Evolutionary conservation across 2,113 vertebrate genomes (phyloP).

Genomic region (Toxotes chatareus): DNA sequence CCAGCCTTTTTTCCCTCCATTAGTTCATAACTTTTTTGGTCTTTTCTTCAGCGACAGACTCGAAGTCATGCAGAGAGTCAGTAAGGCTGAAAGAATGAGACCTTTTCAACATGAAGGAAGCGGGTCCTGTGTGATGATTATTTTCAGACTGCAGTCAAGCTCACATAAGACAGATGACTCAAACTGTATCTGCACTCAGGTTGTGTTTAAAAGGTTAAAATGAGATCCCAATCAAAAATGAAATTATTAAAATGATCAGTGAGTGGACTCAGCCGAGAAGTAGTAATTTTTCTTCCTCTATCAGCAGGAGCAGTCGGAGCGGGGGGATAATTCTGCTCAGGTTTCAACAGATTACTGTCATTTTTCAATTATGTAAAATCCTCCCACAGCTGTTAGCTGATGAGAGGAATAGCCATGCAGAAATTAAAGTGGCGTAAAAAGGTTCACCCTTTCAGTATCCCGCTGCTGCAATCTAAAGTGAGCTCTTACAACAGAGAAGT

Average conservation of each 20-base stretch:
- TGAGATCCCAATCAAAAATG: conserved; percentile 7
- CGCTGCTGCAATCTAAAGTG: conserved; percentile 30
- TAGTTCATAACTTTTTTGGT: neutral
- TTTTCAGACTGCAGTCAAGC: conserved; percentile 21
- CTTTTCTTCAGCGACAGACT: too few species aligned
- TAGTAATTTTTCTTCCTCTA: conserved; percentile 15
- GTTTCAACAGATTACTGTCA: conserved; percentile 61
- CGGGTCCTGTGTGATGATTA: neutral
- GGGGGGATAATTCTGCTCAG: conserved; percentile 36
- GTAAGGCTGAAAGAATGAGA: conserved; percentile 7
- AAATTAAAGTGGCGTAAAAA: conserved; percentile 52
- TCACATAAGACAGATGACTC: neutral
- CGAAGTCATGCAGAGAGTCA: neutral
- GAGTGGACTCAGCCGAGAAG: conserved; percentile 7
- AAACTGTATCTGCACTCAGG: neutral
- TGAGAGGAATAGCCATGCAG: conserved; percentile 29
- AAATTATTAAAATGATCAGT: conserved; percentile 25
- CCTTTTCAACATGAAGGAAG: conserved; percentile 15
- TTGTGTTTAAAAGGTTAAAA: conserved; percentile 9
- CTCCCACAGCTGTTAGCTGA: conserved; percentile 44
- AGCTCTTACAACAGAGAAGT: conserved; percentile 1
- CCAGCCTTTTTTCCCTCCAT: neutral
- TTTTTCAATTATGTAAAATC: conserved; percentile 70
- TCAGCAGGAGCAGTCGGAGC: conserved; percentile 50
- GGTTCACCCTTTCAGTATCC: conserved; percentile 27